Conservation (phyloP, 1,140 invertebrate genomes). For the Leguminivora glycinivorella region DNA sequence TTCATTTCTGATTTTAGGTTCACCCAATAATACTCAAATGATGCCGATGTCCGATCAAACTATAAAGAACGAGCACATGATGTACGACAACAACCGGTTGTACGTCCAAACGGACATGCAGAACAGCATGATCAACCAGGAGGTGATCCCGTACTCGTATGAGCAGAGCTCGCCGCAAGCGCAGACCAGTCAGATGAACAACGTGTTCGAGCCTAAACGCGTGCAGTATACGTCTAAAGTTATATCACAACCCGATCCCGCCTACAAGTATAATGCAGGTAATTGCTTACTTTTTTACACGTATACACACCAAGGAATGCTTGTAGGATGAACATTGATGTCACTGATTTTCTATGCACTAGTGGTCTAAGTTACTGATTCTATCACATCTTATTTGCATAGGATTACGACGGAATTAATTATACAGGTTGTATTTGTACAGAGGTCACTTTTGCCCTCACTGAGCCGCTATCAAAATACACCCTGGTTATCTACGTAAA, state of each 20-base stretch:
- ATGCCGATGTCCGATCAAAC: slow-evolving; percentile 58
- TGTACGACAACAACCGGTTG: slow-evolving; percentile 58
- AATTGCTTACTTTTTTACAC: no score
- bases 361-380: no score
- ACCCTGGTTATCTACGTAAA: no score
- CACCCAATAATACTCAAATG: slow-evolving; percentile 68
- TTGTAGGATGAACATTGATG: no score
- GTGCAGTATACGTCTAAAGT: slow-evolving; percentile 61
- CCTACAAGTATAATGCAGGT: slow-evolving; percentile 63
- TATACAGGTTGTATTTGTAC: no score
- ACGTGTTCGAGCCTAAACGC: slow-evolving; percentile 51
- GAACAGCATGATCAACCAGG: slow-evolving; percentile 54
- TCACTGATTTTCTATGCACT: no score
- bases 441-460: no score
- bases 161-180: slow-evolving; percentile 46
- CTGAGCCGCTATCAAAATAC: no score
- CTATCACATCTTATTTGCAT: no score
- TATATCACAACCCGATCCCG: slow-evolving; percentile 49
- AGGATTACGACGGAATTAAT: no score
- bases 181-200: slow-evolving; percentile 47
- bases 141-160: slow-evolving; percentile 51
- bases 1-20: slow-evolving; percentile 48
- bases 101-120: slow-evolving; percentile 53
- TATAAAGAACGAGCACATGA: slow-evolving; percentile 62
- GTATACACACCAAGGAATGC: no score